Evolutionary conservation across 37 sponge, comb jelly and placozoan species (phyloP).

Genomic region (Bolinopsis microptera): DNA sequence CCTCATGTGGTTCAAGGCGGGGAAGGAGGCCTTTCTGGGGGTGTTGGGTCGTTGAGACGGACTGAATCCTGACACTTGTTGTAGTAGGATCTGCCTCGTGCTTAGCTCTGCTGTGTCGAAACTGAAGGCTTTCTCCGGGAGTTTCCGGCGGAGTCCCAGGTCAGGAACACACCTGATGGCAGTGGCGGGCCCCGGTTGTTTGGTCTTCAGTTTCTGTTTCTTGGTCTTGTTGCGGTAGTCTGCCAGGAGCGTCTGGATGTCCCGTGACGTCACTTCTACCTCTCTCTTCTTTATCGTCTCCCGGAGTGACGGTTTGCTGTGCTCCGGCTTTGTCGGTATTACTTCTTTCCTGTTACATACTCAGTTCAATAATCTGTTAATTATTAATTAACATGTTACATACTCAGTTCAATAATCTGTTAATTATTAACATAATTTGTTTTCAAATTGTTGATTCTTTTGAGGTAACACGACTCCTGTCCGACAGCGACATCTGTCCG

Average conservation of each 20-base stretch:
- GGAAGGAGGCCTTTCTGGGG: slow-evolving; percentile 26
- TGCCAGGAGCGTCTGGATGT: slow-evolving; percentile 15
- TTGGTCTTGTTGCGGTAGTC: slow-evolving; percentile 3
- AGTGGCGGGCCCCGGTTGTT: not conserved
- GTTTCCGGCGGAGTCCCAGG: not conserved
- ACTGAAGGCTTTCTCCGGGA: slow-evolving; percentile 62
- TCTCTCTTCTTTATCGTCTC: slow-evolving; percentile 51
- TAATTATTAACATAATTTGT: too few species aligned
- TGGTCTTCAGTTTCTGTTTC: slow-evolving; percentile 47
- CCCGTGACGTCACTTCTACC: slow-evolving; percentile 37
- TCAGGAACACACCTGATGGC: slow-evolving; percentile 36
- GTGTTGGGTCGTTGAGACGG: not conserved
- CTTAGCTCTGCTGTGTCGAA: slow-evolving; percentile 52
- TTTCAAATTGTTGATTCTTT: too few species aligned
- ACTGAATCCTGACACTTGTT: slow-evolving; percentile 35
- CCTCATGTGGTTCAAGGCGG: not conserved
- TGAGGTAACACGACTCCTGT: too few species aligned
- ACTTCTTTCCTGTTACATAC: slow-evolving; percentile 43
- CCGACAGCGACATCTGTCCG: too few species aligned
- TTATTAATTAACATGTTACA: too few species aligned
- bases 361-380: too few species aligned
- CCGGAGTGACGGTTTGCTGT: slow-evolving; percentile 41
- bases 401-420: too few species aligned
- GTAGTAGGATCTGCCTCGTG: not conserved
- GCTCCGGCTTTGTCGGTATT: not conserved